A percentile compares a stretch with the other conserved stretches of the same genome.
phyloP scores from a whole-genome alignment of 92 coral and sea anemone species.

The Phenganax stokvisi region DNA sequence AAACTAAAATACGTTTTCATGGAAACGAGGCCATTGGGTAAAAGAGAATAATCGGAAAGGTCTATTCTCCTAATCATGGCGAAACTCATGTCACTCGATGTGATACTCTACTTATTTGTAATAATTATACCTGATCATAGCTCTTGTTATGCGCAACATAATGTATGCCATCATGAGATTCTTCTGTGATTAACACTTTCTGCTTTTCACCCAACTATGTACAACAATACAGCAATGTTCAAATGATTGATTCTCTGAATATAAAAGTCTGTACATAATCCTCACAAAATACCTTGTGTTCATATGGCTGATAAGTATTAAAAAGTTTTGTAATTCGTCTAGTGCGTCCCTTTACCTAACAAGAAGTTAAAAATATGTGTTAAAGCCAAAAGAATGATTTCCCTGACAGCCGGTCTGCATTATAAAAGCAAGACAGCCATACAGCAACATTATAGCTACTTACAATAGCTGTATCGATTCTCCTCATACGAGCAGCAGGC shows the following conservation, averaged over 20 bases:
- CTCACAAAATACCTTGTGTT: slow-evolving; percentile 59
- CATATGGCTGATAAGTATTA: slow-evolving; percentile 88
- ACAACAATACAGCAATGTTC: neutral
- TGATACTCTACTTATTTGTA: neutral
- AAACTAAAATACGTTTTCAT: too few relatives aligned
- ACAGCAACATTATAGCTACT: neutral
- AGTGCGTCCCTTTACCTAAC: slow-evolving; percentile 80
- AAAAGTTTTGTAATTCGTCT: slow-evolving; percentile 80
- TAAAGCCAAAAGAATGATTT: neutral
- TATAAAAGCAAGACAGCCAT: too few relatives aligned
- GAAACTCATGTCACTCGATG: neutral
- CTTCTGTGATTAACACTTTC: slow-evolving; percentile 80
- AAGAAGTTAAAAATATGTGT: neutral
- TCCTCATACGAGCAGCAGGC: slow-evolving; percentile 93
- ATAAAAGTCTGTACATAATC: neutral
- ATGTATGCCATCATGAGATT: slow-evolving; percentile 82
- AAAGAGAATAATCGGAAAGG: too few relatives aligned
- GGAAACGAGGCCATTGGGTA: too few relatives aligned
- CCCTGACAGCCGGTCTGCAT: too few relatives aligned
- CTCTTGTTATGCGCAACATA: slow-evolving; percentile 84
- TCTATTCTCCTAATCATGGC: too few relatives aligned
- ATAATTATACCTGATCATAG: slow-evolving; percentile 70
- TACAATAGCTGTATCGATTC: slow-evolving; percentile 93
- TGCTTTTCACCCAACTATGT: slow-evolving; percentile 69
- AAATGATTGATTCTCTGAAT: neutral